Base-by-base conservation (phyloP, 2,888 invertebrate genomes). In the Diachrysia chrysitis region DNA sequence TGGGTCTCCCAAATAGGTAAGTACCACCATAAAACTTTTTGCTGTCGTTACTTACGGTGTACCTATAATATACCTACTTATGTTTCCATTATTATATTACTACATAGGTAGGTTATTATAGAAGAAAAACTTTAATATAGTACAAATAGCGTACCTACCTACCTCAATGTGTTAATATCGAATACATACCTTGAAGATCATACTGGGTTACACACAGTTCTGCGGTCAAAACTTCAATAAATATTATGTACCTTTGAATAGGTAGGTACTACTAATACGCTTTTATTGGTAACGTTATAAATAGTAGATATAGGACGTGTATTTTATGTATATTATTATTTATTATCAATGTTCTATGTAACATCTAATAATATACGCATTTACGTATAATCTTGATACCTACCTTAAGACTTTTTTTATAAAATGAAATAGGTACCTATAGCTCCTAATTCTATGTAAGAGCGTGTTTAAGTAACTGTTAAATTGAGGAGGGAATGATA, bases 191-290 rank as follows among this genome's bases (percentile, higher is more conserved):
- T 70, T 69, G 66, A 53, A 58, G 75, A 61, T 72, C 59, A 37
- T 75, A 67, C 69, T 59, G 64, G 56, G 69, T 73, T 64, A 56
- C 77, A 75, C 79, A 25, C 81, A 79, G 66, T 69, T 70, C 71
- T 78, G 83, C 72, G 83, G 83, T 82, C 63, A 23, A 65, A 66
- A 60, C 58, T 21, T 17, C 71, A 65, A 74, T 77, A 63, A 66
- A 62, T 66, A 63, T 63, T 53, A 51, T 69, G 23, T 63, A 58
- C 67, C 65, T 69, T 60, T 54, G 32, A 55, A 35, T 51, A 46
- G n/a, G n/a, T n/a, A n/a, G n/a, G 62, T 75, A 78, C n/a, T n/a
- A 76, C 63, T 75, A 73, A 78, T 75, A 73, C 63, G 58, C 48
- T 51, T 67, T 63, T 61, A 73, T 73, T 69, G 61, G 56, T 21